phyloP scores from a whole-genome alignment of 2,888 invertebrate species.

The Amphimallon solstitiale region DNA sequence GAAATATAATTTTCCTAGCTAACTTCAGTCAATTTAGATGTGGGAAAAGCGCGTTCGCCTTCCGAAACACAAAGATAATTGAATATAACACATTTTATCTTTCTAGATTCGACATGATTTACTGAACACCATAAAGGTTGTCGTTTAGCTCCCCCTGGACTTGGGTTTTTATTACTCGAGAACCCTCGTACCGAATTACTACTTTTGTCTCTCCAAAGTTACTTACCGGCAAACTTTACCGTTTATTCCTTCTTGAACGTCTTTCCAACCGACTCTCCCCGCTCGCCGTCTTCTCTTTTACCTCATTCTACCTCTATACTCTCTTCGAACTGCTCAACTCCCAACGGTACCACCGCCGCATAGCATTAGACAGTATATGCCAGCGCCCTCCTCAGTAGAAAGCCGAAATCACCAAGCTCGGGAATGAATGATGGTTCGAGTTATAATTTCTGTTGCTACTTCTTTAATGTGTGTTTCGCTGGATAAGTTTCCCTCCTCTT shows the following conservation, averaged over 20 bases:
- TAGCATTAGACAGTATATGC: background rate
- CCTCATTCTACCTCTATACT: background rate
- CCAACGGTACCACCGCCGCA: background rate
- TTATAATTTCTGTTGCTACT: slow-evolving; percentile 50
- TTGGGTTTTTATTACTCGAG: slow-evolving; percentile 51
- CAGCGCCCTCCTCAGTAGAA: slow-evolving; percentile 2
- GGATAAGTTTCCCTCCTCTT: slow-evolving; percentile 47
- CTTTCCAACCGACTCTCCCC: background rate
- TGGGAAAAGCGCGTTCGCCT: background rate
- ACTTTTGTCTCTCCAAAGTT: slow-evolving; percentile 52
- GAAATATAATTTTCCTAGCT: too few relatives aligned
- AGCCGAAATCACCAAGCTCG: slow-evolving; percentile 22
- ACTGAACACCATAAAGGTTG: slow-evolving; percentile 50
- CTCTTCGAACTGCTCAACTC: slow-evolving; percentile 1
- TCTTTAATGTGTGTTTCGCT: slow-evolving; percentile 52
- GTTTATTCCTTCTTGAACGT: slow-evolving; percentile 36
- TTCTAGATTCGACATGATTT: slow-evolving; percentile 50
- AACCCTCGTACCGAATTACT: slow-evolving; percentile 50
- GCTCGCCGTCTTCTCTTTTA: slow-evolving; percentile 26
- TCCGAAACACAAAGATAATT: slow-evolving; percentile 41
- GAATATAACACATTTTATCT: slow-evolving; percentile 46
- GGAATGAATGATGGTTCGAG: slow-evolving; percentile 41
- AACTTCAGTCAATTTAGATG: background rate
- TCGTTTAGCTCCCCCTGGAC: slow-evolving; percentile 47
- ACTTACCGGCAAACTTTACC: slow-evolving; percentile 49